These are phyloP conservation scores for Lasioglossum marginatum DNA, from an alignment of 2,888 invertebrate species.

Conservation along the genomic window DNA sequence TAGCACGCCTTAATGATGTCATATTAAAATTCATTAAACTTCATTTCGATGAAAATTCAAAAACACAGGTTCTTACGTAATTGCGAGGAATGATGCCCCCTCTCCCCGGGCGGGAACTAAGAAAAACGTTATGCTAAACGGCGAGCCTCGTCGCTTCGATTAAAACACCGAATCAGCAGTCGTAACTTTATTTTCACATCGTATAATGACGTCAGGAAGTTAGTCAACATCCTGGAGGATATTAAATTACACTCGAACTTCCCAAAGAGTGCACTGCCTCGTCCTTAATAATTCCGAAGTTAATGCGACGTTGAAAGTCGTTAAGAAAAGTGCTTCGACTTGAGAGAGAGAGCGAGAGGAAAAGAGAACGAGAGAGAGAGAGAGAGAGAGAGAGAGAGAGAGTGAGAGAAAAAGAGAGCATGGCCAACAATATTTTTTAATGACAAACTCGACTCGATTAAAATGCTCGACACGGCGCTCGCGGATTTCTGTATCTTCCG, in stretches of 20 bases:
- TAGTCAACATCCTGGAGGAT: neutral
- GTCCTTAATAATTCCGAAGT: slow-evolving; percentile 1
- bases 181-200: neutral
- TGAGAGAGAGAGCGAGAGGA: neutral
- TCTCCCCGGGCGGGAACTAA: neutral
- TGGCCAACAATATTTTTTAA: neutral
- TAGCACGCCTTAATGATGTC: neutral
- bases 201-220: neutral
- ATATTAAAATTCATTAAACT: neutral
- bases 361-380: no score
- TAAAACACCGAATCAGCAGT: neutral
- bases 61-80: neutral
- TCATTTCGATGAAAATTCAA: neutral
- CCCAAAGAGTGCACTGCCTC: neutral
- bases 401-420: no score
- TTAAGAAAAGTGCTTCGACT: neutral
- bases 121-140: neutral
- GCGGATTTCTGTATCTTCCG: neutral
- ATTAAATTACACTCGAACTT: slow-evolving; percentile 1
- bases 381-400: neutral
- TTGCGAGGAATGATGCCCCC: neutral
- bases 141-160: neutral
- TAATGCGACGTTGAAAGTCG: neutral
- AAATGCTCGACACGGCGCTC: neutral
- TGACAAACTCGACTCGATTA: neutral